Percentiles rank a stretch among this genome's conserved stretches.
Conservation (phyloP, 2,888 invertebrate species). For the Aphodius granarius region DNA sequence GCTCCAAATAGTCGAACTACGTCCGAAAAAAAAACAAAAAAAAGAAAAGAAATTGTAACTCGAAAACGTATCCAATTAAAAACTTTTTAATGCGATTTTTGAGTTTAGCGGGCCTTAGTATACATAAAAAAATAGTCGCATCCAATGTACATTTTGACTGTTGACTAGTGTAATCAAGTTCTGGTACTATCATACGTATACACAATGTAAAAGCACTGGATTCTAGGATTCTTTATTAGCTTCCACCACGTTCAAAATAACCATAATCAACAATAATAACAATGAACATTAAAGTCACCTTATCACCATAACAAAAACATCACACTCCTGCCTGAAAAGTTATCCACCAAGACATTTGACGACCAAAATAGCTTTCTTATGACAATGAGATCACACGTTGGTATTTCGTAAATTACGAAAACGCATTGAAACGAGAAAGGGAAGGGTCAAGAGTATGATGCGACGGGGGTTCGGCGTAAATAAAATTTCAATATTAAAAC, state of each 20-base stretch:
- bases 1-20: no score
- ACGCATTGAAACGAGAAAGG: background rate
- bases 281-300: background rate
- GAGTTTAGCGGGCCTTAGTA: no score
- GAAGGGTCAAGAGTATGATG: background rate
- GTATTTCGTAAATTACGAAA: background rate
- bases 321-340: background rate
- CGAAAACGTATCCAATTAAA: no score
- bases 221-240: background rate
- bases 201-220: background rate
- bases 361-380: background rate
- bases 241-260: background rate
- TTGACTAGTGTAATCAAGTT: no score
- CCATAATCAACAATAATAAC: background rate
- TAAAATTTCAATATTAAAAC: constrained; percentile 15
- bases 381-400: background rate
- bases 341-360: background rate
- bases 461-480: constrained; percentile 3
- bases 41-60: no score
- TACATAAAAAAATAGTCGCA: no score
- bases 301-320: background rate
- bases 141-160: no score
- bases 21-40: no score
- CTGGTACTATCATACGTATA: no score
- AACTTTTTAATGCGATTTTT: no score